These are phyloP conservation scores for Zhengitettix transpicula DNA, from an alignment of 2,888 invertebrate genomes.

Conservation along the genomic window DNA sequence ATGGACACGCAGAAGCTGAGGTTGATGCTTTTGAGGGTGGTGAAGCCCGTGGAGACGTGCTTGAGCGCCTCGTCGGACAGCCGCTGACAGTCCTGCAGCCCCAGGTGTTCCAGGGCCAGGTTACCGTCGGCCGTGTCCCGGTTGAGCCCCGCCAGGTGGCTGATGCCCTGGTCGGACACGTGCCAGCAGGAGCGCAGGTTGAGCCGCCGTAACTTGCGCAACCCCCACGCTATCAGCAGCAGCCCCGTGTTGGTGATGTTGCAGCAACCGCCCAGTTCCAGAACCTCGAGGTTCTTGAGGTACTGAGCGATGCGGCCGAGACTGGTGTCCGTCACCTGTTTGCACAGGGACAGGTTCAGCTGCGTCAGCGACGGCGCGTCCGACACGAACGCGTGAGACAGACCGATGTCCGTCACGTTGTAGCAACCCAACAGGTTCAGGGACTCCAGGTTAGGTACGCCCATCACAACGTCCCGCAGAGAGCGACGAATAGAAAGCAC, in stretches of 20 bases:
- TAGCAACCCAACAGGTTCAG: constrained; percentile 86
- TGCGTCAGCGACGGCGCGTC: constrained; percentile 61
- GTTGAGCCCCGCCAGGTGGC: constrained; percentile 63
- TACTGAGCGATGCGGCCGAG: constrained; percentile 70
- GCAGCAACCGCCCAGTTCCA: constrained; percentile 84
- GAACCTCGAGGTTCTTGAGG: constrained; percentile 66
- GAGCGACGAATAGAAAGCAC: constrained; percentile 70
- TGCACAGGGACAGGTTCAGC: constrained; percentile 80
- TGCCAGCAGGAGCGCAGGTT: constrained; percentile 87
- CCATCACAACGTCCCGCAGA: constrained; percentile 68
- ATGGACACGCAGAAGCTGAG: constrained; percentile 88
- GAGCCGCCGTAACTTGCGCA: constrained; percentile 65
- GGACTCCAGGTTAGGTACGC: constrained; percentile 71
- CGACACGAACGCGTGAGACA: constrained; percentile 64
- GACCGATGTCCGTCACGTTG: constrained; percentile 73
- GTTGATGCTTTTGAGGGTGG: constrained; percentile 69
- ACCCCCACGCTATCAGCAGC: constrained; percentile 70
- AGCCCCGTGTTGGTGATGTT: constrained; percentile 81
- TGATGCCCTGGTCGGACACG: constrained; percentile 79
- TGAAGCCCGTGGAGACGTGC: constrained; percentile 67
- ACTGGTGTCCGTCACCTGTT: constrained; percentile 86
- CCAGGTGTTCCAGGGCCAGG: constrained; percentile 64
- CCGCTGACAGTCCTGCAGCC: constrained; percentile 88
- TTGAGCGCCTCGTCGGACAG: constrained; percentile 80
- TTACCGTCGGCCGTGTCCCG: constrained; percentile 47